Conservation (phyloP, 2,797 vertebrate genomes). For the Buceros bicornis region DNA sequence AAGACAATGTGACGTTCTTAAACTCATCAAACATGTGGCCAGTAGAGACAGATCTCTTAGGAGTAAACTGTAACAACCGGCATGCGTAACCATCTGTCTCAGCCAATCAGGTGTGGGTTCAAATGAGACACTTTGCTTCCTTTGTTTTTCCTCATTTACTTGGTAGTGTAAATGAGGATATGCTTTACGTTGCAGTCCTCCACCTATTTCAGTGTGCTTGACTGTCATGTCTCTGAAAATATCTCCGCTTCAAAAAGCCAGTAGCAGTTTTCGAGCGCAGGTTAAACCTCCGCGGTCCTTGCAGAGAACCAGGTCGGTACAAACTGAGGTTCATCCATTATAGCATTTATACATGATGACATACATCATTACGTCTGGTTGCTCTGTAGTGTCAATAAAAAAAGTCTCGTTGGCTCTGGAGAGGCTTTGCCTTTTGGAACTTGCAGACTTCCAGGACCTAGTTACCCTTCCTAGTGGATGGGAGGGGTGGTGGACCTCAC, state of each 20-base stretch:
- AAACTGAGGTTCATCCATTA: not conserved
- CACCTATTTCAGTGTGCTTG: not conserved
- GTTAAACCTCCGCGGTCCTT: not conserved
- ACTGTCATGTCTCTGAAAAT: not conserved
- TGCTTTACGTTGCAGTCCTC: not conserved
- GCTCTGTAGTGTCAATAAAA: not conserved
- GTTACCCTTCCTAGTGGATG: not conserved
- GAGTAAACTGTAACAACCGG: not conserved
- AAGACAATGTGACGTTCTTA: not conserved
- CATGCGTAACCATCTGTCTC: not conserved
- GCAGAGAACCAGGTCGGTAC: not conserved
- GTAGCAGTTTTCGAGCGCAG: not conserved
- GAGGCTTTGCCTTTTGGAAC: not conserved
- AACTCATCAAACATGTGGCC: slow-evolving; percentile 8
- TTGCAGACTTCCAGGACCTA: not conserved
- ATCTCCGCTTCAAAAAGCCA: not conserved
- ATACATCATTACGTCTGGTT: not conserved
- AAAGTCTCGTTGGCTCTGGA: not conserved
- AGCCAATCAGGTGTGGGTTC: not conserved
- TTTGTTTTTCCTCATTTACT: not conserved
- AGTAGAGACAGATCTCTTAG: not conserved
- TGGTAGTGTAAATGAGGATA: not conserved
- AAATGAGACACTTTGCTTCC: not conserved
- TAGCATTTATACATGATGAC: not conserved
- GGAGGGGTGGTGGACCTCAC: not conserved